Evolutionary conservation across 2,113 vertebrate genomes (phyloP), one percentile per base, ranked within the genome.

Genomic region (Mohoua ochrocephala): DNA sequence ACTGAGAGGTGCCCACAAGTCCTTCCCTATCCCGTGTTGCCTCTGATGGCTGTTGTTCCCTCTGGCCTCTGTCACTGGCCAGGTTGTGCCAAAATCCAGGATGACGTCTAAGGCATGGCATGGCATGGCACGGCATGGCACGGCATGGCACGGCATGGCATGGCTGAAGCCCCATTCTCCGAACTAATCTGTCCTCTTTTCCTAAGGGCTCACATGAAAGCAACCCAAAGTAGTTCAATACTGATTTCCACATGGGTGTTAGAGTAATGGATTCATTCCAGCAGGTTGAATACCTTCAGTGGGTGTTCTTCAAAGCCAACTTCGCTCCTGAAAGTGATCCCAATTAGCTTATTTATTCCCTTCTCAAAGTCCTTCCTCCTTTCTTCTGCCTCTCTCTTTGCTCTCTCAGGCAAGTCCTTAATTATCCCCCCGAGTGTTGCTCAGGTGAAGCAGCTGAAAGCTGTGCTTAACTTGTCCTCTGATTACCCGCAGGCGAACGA

Each of bases 321-420:
- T 95, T 96, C 67, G 79, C 68, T 96, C 91, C 88, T 94, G 93
- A 96, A 95, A 95, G 47, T 57, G 54, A 92, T 82, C 68, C 65
- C 53, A 76, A 74, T 71, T 77, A 84, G 57, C 64, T 93, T 92
- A 89, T 79, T 70, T 73, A 76, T 87, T 95, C 47, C 33, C 56
- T 77, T 41, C 85, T 84, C 70, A 83, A 86, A 84, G 85, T 93
- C 69, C 70, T 93, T 94, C 49, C 3, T 56, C 81, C 41, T 91
- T 96, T 96, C 71, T 83, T 54, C 44, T 68, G 31, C 49, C 17
- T 79, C 39, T 85, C 39, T 82, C 95, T 87, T 74, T 89, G 33
- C 61, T 89, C 56, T 89, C 69, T 91, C 52, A 89, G 76, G 42
- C 47, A 87, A 67, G 87, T 78, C 50, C 70, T 92, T 87, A 65